Evolutionary conservation across 2,888 invertebrate genomes (phyloP).

Genomic region (Drosophila prolongata): DNA sequence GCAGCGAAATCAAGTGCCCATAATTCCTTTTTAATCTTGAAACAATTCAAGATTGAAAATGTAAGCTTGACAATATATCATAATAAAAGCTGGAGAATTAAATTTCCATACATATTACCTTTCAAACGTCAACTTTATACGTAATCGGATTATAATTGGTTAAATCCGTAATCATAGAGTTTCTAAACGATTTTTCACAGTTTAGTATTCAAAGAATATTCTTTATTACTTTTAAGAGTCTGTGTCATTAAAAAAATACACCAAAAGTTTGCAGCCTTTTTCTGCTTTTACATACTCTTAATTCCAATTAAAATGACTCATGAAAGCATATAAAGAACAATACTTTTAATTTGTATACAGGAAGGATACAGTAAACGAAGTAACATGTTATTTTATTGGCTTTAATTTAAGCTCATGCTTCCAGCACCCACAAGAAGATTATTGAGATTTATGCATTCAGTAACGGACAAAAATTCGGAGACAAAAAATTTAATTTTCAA

Average conservation of each 20-base stretch:
- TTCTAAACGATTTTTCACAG: too few relatives aligned
- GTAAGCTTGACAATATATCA: not conserved
- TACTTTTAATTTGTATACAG: not conserved
- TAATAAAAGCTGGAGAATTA: not conserved
- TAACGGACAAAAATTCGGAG: not conserved
- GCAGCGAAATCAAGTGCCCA: not conserved
- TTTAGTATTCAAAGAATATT: too few relatives aligned
- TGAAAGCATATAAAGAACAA: not conserved
- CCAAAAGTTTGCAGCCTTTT: too few relatives aligned
- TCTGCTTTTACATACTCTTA: not conserved
- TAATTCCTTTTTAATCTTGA: conserved; percentile 11
- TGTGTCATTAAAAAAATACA: not conserved
- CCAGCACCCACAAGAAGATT: not conserved
- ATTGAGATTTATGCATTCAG: conserved; percentile 22
- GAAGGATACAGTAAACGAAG: conserved; percentile 6
- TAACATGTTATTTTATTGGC: conserved; percentile 4
- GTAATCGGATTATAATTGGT: not conserved
- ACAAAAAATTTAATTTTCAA: not conserved
- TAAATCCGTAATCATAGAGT: not conserved
- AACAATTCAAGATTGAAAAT: conserved; percentile 10
- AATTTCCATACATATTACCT: not conserved
- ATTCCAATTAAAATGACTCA: not conserved
- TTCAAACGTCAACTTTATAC: not conserved
- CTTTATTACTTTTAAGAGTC: too few relatives aligned
- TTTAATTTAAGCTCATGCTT: conserved; percentile 9